Evolutionary conservation across 2,113 vertebrate genomes (phyloP).

Genomic region (Coryphaenoides rupestris): DNA sequence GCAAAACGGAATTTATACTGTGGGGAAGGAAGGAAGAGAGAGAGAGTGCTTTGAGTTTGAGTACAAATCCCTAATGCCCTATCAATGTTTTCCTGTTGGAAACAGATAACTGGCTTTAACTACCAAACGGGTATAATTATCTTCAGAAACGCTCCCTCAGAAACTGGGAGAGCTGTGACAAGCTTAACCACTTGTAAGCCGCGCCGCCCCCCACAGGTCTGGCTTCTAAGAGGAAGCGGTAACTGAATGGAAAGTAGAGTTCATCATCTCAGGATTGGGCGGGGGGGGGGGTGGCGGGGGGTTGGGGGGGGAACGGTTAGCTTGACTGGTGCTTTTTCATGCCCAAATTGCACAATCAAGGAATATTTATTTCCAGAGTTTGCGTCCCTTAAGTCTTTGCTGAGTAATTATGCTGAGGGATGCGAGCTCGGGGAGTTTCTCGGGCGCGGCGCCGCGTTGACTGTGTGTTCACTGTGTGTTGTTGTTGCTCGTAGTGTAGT

Average conservation of each 20-base stretch:
- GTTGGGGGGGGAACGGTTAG: conserved; percentile 59
- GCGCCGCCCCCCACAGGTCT: conserved; percentile 53
- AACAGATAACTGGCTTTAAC: conserved; percentile 67
- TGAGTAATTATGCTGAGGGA: conserved; percentile 51
- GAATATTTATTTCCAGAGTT: conserved; percentile 55
- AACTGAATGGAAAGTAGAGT: conserved; percentile 76
- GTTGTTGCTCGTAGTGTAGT: no score
- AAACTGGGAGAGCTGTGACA: conserved; percentile 69
- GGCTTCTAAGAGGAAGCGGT: conserved; percentile 67
- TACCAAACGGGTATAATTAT: conserved; percentile 72
- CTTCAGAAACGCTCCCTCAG: conserved; percentile 70
- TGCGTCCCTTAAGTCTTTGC: conserved; percentile 46
- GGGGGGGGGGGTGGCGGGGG: no score
- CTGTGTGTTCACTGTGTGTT: no score
- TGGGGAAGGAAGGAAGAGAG: conserved; percentile 44
- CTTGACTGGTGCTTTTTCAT: conserved; percentile 70
- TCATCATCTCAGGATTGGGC: conserved; percentile 71
- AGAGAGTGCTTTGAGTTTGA: conserved; percentile 66
- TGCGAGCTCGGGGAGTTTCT: conserved; percentile 62
- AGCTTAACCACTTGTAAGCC: conserved; percentile 70
- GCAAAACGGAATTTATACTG: conserved; percentile 61
- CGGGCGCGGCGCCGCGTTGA: conserved; percentile 27
- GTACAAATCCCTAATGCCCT: conserved; percentile 75
- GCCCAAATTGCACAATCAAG: conserved; percentile 71
- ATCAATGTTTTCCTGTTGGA: conserved; percentile 73